These are phyloP conservation scores for Drosophila trapezifrons DNA, from an alignment of 1,140 invertebrate species.

Conservation along the genomic window DNA sequence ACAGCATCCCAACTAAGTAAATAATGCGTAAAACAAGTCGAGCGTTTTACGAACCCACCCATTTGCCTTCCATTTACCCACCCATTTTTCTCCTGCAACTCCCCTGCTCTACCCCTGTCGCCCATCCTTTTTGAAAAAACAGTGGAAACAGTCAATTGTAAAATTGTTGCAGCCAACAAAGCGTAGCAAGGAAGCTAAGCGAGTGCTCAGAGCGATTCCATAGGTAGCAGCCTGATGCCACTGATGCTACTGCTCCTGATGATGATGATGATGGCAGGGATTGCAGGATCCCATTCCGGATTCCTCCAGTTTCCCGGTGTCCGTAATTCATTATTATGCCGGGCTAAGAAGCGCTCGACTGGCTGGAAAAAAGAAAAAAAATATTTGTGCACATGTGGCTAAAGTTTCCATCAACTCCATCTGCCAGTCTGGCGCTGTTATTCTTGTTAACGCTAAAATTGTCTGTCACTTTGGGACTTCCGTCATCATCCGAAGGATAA, in stretches of 20 bases:
- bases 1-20: conserved; percentile 74
- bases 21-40: conserved; percentile 82
- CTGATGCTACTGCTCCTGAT: neutral
- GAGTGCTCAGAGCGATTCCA: conserved; percentile 29
- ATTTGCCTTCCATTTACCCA: conserved; percentile 15
- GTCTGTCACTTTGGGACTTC: conserved; percentile 74
- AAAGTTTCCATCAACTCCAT: conserved; percentile 37
- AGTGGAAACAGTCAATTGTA: conserved; percentile 73
- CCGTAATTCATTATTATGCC: conserved; percentile 73
- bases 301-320: conserved; percentile 18
- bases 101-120: neutral
- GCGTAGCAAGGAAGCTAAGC: conserved; percentile 46
- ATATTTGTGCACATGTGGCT: conserved; percentile 70
- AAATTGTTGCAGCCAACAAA: conserved; percentile 74
- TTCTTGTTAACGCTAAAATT: conserved; percentile 72
- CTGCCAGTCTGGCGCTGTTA: conserved; percentile 24
- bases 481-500: conserved; percentile 55
- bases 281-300: conserved; percentile 33
- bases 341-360: conserved; percentile 23
- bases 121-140: conserved; percentile 20
- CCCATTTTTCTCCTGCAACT: conserved; percentile 6
- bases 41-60: conserved; percentile 70
- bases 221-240: conserved; percentile 37
- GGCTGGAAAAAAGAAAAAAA: conserved; percentile 26
- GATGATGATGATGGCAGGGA: conserved; percentile 58